Base-by-base conservation (phyloP, 2,113 vertebrate genomes). In the Chelonoidis abingdonii region DNA sequence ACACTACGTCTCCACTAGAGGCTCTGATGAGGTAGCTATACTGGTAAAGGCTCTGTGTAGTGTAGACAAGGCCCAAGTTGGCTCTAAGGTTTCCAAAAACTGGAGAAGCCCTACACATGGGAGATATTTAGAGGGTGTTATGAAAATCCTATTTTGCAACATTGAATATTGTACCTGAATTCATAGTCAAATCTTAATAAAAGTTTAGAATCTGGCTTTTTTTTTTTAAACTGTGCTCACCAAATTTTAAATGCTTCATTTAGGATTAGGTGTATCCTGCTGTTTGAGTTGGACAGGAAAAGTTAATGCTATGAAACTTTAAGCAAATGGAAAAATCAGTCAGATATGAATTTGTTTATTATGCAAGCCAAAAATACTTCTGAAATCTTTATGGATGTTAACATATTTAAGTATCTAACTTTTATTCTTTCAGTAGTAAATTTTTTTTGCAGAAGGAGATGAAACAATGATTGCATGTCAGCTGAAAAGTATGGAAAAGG, bases 381-480 rank as follows among this genome's bases (percentile, higher is more conserved):
- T 96, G 89, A 97, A 95, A 94, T 97, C 88, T 95, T 95, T 96
- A 87, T 91, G 94, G 89, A 79, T 97, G 93, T 62, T 96, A 96
- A 89, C 0, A 86, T 82, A 80, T 87, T 95, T 93, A 95, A 97
- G 76, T 87, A 90, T 29, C 80, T 94, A 84, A 92, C 80, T 84
- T 96, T 93, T 87, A 83, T 52, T 86, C 86, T 92, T 92, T 87
- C 84, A 78, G 65, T 75, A 59, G 84, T 78, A 57, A 76, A 56
- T 52, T 87, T 82, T 57, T 84, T 78, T 87, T 82, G 62, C 78
- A 59, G 19, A 41, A 69, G 44, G 50, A 83, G 79, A 82, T 38
- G 41, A 72, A 87, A 87, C 82, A 16, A 21, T 59, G 85, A 81
- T 82, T 91, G 82, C 80, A 54, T 59, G 56, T 53, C 81, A 85